phyloP scores from a whole-genome alignment of 2,113 vertebrate genomes.

The Eudyptes chrysolophus region DNA sequence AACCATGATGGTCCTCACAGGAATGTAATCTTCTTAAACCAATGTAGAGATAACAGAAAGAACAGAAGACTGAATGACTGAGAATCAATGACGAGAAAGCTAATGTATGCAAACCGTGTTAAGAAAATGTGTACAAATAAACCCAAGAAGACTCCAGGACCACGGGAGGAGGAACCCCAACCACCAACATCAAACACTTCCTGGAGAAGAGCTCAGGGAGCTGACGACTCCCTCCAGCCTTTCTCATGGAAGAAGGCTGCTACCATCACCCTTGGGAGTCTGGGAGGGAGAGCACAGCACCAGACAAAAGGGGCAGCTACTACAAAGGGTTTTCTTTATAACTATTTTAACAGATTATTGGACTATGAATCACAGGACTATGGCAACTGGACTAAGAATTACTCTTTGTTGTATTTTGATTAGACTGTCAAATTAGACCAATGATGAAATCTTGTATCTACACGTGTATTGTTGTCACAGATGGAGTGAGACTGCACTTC shows the following conservation, averaged over 20 bases:
- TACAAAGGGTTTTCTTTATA: neutral
- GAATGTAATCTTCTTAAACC: neutral
- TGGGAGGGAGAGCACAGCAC: neutral
- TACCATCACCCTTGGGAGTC: neutral
- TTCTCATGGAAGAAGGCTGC: neutral
- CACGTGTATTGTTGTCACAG: no score
- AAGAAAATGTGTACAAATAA: neutral
- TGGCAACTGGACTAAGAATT: neutral
- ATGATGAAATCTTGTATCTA: neutral
- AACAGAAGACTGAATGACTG: neutral
- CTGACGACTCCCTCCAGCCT: neutral
- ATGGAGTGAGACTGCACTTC: no score
- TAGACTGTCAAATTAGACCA: neutral
- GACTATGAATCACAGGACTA: neutral
- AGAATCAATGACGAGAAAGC: neutral
- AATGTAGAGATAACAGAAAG: neutral
- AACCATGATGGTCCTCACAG: neutral
- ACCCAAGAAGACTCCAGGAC: neutral
- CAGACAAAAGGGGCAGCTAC: neutral
- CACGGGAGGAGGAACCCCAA: rapidly evolving
- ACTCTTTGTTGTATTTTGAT: neutral
- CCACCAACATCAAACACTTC: neutral
- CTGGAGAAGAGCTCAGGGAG: neutral
- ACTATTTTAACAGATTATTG: neutral
- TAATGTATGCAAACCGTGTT: neutral